phyloP scores from a whole-genome alignment of 1,140 invertebrate genomes.

The Diachasma alloeum region DNA sequence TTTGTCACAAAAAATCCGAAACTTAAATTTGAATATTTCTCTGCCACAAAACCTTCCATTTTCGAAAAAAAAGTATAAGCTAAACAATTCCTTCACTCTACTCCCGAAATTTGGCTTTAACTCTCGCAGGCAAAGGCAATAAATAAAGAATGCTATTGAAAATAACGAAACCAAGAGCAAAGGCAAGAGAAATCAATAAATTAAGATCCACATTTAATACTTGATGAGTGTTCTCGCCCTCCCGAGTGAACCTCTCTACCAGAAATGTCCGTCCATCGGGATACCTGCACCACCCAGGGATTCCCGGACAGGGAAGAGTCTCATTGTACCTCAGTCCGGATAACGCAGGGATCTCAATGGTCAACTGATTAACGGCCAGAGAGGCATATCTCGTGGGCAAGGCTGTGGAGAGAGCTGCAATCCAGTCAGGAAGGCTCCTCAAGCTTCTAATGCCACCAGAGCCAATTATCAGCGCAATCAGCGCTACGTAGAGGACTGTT shows the following conservation, averaged over 20 bases:
- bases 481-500: slow-evolving; percentile 78
- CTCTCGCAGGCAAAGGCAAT: slow-evolving; percentile 83
- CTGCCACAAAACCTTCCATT: no score
- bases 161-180: slow-evolving; percentile 80
- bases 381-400: slow-evolving; percentile 58
- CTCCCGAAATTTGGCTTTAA: slow-evolving; percentile 90
- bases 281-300: slow-evolving; percentile 72
- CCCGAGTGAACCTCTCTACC: slow-evolving; percentile 76
- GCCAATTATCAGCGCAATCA: slow-evolving; percentile 77
- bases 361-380: slow-evolving; percentile 54
- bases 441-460: slow-evolving; percentile 81
- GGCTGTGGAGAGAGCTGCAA: slow-evolving; percentile 50
- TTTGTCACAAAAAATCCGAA: no score
- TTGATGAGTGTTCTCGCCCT: slow-evolving; percentile 70
- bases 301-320: slow-evolving; percentile 65
- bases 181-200: slow-evolving; percentile 84
- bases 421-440: slow-evolving; percentile 55
- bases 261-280: slow-evolving; percentile 77
- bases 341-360: slow-evolving; percentile 46
- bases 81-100: slow-evolving; percentile 50
- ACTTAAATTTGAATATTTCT: no score
- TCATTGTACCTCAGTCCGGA: slow-evolving; percentile 65
- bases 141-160: slow-evolving; percentile 87
- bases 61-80: no score
- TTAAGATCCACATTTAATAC: slow-evolving; percentile 78